Percentiles rank a stretch among this genome's conserved stretches.
Evolutionary conservation across 2,888 invertebrate species (phyloP).

Genomic region (Villa cingulata): DNA sequence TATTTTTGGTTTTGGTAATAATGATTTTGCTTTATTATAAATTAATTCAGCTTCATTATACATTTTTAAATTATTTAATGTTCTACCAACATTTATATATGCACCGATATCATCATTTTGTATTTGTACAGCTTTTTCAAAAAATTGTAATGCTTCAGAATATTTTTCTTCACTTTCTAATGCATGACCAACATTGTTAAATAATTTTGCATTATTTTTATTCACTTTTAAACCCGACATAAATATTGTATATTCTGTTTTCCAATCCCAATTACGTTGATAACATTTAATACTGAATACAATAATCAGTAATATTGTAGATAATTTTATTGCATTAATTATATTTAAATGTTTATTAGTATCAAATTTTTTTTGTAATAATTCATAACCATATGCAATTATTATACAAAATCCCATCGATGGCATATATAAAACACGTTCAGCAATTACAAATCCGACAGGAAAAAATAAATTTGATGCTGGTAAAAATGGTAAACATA

Average conservation of each 20-base stretch:
- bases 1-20: slow-evolving; percentile 71
- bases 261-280: slow-evolving; percentile 83
- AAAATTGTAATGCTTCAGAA: slow-evolving; percentile 74
- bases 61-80: slow-evolving; percentile 81
- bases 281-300: slow-evolving; percentile 79
- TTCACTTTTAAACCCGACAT: slow-evolving; percentile 76
- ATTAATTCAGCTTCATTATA: slow-evolving; percentile 85
- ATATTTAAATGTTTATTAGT: neutral
- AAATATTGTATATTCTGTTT: slow-evolving; percentile 84
- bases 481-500: slow-evolving; percentile 84
- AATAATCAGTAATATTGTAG: slow-evolving; percentile 37
- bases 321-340: neutral
- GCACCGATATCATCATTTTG: slow-evolving; percentile 94
- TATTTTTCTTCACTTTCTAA: slow-evolving; percentile 60
- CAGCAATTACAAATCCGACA: slow-evolving; percentile 94
- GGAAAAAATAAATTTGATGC: slow-evolving; percentile 96
- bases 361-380: slow-evolving; percentile 36
- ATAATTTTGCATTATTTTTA: slow-evolving; percentile 85
- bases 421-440: slow-evolving; percentile 88
- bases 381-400: slow-evolving; percentile 72
- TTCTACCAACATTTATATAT: slow-evolving; percentile 92
- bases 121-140: slow-evolving; percentile 81
- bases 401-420: slow-evolving; percentile 95
- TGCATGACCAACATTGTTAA: slow-evolving; percentile 95
- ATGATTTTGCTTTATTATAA: slow-evolving; percentile 76